phyloP scores from a whole-genome alignment of 2,113 vertebrate species.

The Pseudopipra pipra region DNA sequence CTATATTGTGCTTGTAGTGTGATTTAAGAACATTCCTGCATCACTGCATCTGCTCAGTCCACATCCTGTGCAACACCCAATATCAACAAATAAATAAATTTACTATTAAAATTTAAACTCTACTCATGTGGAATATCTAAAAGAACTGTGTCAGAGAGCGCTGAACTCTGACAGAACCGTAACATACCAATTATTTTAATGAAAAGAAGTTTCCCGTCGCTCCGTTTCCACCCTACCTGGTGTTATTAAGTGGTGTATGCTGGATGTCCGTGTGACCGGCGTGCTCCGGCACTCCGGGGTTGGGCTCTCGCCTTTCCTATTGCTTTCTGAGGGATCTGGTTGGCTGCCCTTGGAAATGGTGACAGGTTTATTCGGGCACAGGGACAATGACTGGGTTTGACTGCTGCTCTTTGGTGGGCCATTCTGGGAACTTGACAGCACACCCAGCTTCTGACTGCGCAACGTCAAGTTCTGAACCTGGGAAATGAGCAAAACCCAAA shows the following conservation, averaged over 20 bases:
- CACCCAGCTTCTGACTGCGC: conserved; percentile 83
- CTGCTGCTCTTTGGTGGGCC: conserved; percentile 83
- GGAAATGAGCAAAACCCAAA: neutral
- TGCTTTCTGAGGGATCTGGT: conserved; percentile 78
- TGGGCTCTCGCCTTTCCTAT: conserved; percentile 78
- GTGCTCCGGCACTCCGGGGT: conserved; percentile 72
- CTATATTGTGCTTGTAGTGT: neutral
- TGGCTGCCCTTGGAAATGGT: conserved; percentile 81
- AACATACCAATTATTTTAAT: neutral
- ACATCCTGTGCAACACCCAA: neutral
- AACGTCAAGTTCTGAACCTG: conserved; percentile 89
- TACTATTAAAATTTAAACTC: neutral
- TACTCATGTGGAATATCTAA: neutral
- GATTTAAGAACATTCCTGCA: neutral
- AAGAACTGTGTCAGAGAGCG: neutral
- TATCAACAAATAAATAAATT: neutral
- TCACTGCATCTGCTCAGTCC: neutral
- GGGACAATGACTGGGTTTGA: conserved; percentile 76
- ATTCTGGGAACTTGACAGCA: conserved; percentile 82
- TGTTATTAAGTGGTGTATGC: conserved; percentile 81
- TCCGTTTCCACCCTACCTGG: conserved; percentile 74
- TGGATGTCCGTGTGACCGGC: conserved; percentile 76
- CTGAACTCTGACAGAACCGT: neutral
- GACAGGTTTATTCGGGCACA: conserved; percentile 80
- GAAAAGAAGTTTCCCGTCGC: neutral